Conservation (phyloP, 2,113 vertebrate species). For the Stictonetta naevosa region DNA sequence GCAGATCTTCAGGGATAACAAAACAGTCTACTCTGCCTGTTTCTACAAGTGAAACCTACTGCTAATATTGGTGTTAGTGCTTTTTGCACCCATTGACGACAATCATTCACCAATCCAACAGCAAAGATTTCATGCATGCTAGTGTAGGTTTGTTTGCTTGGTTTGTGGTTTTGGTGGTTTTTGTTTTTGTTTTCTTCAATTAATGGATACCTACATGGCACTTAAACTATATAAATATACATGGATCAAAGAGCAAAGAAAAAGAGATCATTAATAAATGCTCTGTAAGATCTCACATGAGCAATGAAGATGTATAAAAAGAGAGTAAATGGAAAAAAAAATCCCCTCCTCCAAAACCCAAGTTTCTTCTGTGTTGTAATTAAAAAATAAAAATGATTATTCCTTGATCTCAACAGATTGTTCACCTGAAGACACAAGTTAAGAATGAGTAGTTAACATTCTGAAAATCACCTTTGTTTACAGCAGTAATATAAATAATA, state of each 20-base stretch:
- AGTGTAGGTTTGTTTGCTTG: not conserved
- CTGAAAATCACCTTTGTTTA: not conserved
- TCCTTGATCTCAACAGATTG: not conserved
- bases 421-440: not conserved
- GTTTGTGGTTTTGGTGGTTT: not conserved
- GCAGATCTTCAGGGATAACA: not conserved
- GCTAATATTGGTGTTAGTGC: not conserved
- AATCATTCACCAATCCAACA: not conserved
- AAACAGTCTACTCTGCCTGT: not conserved
- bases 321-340: not conserved
- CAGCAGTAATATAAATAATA: not conserved
- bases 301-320: not conserved
- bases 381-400: not conserved
- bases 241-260: not conserved
- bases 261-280: not conserved
- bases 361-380: not conserved
- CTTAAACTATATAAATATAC: not conserved
- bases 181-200: not conserved
- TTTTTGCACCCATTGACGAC: not conserved
- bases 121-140: not conserved
- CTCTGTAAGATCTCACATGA: not conserved
- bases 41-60: not conserved
- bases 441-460: not conserved
- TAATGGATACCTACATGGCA: not conserved
- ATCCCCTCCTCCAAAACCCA: not conserved